Evolutionary conservation across 2,888 invertebrate species (phyloP), one percentile per base, ranked within the genome.

Genomic region (Bugula neritina): DNA sequence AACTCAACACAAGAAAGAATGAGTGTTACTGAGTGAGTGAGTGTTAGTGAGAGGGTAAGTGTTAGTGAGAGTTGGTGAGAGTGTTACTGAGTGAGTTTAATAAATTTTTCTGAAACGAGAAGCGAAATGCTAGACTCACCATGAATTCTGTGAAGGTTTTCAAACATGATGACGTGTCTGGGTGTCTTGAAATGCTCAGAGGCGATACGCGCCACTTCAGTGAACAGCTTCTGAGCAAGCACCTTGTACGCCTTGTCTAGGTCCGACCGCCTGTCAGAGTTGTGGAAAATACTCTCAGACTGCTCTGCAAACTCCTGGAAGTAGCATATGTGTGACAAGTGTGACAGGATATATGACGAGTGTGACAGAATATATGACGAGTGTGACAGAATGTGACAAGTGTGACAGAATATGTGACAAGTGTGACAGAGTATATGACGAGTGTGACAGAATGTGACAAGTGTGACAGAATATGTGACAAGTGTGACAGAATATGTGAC

Each of bases 141-240:
- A 84, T 92, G 91, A 83, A 99, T 89, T 79, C 92, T 91, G 87
- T 98, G 97, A 85, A 92, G 97, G 86, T 98, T 99, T 87, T 98
- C 92, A 90, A 95, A 92, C 85, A 92, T 91, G 71, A 96, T 89
- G 63, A 96, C 94, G 86, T 93, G 92, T 71, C 90, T 89, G 2
- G 97, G 98, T 23, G 94, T 94, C 86, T 94, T 94, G 76, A 91
- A 90, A 84, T 94, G 93, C 79, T 94, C 92, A 72, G 86, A 87
- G 0, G 93, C 90, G 77, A 94, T 91, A 70, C 88, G 85, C 54
- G 89, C 87, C 75, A 96, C 91, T 74, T 91, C 90, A 77, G 91
- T 91, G 84, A 94, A 90, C 86, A 95, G 92, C 57, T 90, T 90
- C 76, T 87, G 88, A n/a, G 93, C 90, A 78, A 84, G 75, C 70